Evolutionary conservation across 2,113 vertebrate genomes (phyloP), one percentile per base, ranked within the genome.

Genomic region (Crotophaga sulcirostris): DNA sequence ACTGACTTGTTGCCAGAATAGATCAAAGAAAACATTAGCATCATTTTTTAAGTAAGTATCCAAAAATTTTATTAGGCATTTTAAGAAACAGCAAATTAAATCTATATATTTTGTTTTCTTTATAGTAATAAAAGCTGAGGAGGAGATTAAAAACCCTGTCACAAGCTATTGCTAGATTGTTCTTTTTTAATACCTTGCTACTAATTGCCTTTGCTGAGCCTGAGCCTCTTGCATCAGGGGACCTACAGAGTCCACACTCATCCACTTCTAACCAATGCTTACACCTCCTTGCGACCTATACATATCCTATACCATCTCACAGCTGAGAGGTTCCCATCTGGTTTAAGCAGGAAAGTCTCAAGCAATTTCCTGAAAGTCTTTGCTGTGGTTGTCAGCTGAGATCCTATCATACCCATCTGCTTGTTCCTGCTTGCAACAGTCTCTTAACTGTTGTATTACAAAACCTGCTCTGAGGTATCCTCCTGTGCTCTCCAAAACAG

Each of bases 1-100:
- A 67, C 2, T 0, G 2, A 42, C 24, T 52, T 67, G 3, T 38
- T 73, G 16, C 1, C 2, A 76, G 11, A 55, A 31, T 19, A 73
- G 8, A 70, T 17, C 10, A 47, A 44, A 75, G 7, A 40, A 70
- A 84, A 25, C 2, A 55, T 4, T 40, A 26, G 2, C 11, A 38
- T 18, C 72, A 2, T 1, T 45, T 84, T 68, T 70, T 23, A 2
- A 5, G 7, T 76, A 29, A 69, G 13, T 16, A 45, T 2, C 3
- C 6, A 73, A 2, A n/a, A 16, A 16, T 45, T 59, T 26, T 58
- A 66, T 47, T 26, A 67, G 8, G 2, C 2, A 20, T 86, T 90
- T 76, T 51, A 59, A 52, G 26, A 58, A 60, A 77, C 15, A 54
- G 2, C 4, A 67, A 76, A 20, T 42, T 51, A 59, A 67, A 70